These are phyloP conservation scores for Geococcyx californianus DNA, from an alignment of 2,113 vertebrate genomes.

Conservation along the genomic window DNA sequence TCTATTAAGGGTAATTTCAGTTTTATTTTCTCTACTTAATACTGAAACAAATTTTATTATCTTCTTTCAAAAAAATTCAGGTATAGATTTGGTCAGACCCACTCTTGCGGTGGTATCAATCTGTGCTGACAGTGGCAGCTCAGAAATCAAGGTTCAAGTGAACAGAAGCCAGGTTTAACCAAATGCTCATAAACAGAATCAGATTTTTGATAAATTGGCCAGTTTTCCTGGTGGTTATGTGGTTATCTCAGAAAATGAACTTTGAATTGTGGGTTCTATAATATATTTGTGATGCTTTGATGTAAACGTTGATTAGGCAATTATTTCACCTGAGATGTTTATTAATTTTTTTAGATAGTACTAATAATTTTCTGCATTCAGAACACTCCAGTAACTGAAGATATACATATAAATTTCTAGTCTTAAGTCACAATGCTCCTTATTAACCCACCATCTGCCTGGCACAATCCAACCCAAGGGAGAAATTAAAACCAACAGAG, in stretches of 20 bases:
- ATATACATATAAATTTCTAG: not conserved
- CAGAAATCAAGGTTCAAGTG: not conserved
- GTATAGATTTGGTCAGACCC: not conserved
- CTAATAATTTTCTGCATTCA: not conserved
- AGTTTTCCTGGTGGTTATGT: not conserved
- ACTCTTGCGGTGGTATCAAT: not conserved
- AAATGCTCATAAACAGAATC: not conserved
- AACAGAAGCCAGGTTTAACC: not conserved
- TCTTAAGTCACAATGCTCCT: not conserved
- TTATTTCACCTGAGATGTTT: not conserved
- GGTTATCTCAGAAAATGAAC: not conserved
- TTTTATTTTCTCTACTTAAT: not conserved
- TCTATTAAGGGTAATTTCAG: not conserved
- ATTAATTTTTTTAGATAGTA: not conserved
- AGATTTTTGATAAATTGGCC: not conserved
- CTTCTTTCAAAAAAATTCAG: not conserved
- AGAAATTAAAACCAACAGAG: not conserved
- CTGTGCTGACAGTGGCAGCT: not conserved
- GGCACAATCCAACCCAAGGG: not conserved
- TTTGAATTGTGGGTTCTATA: not conserved
- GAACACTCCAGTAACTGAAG: not conserved
- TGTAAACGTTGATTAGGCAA: not conserved
- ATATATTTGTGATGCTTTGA: not conserved
- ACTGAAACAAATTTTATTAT: not conserved
- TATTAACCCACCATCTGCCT: not conserved